Conservation (phyloP, 2,113 vertebrate genomes). For the Orcinus orca region DNA sequence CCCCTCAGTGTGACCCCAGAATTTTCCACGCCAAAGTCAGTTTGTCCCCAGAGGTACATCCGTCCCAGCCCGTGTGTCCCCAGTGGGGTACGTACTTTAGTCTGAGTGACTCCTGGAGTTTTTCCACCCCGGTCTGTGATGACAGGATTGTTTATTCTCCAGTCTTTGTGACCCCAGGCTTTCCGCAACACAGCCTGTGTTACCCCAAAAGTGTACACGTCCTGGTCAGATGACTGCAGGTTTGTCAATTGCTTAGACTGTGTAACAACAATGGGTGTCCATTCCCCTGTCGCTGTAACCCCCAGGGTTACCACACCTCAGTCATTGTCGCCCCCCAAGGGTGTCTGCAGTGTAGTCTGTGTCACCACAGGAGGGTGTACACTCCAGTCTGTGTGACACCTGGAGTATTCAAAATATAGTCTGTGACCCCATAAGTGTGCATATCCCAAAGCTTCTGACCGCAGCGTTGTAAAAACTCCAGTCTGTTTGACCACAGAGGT, state of each 20-base stretch:
- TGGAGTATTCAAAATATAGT: neutral
- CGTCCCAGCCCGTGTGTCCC: neutral
- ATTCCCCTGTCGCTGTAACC: neutral
- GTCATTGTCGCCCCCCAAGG: neutral
- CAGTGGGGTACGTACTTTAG: neutral
- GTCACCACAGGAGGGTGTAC: neutral
- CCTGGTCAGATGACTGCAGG: neutral
- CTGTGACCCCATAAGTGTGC: neutral
- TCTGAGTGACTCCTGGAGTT: neutral
- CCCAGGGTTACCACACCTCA: neutral
- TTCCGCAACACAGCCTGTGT: neutral
- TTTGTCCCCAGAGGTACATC: neutral
- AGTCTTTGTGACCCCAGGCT: neutral
- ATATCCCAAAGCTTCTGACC: neutral
- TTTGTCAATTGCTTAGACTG: neutral
- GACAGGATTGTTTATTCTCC: neutral
- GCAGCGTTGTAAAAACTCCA: neutral
- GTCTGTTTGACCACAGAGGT: neutral
- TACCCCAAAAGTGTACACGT: neutral
- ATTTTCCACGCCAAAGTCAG: neutral
- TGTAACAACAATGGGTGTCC: neutral
- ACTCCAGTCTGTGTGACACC: neutral
- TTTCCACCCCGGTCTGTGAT: neutral
- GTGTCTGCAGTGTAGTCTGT: neutral
- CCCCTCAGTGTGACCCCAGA: neutral